Evolutionary conservation across 2,797 vertebrate species (phyloP).

Genomic region (Ptychobarbus kaznakovi): DNA sequence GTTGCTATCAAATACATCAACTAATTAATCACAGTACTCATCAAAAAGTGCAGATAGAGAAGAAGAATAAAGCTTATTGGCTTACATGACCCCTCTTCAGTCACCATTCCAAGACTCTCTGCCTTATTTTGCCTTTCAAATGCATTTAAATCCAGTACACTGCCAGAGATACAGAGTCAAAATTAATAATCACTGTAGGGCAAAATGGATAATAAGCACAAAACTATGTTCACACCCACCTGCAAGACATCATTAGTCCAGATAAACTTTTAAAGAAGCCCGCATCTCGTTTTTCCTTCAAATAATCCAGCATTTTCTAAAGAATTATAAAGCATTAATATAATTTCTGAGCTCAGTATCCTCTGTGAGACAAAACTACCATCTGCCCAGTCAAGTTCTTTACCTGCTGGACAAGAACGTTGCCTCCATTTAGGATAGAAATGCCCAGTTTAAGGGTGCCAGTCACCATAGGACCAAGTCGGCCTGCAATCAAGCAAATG

Average conservation of each 20-base stretch:
- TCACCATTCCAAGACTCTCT: constrained; percentile 98
- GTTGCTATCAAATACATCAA: neutral
- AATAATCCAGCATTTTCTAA: constrained; percentile 98
- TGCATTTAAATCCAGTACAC: constrained; percentile 98
- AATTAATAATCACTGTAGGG: neutral
- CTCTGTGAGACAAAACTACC: neutral
- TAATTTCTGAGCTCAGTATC: neutral
- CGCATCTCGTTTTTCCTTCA: constrained; percentile 97
- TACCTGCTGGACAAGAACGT: constrained; percentile 95
- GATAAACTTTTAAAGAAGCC: constrained; percentile 99
- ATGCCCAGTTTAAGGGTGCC: constrained; percentile 97
- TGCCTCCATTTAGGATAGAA: constrained; percentile 95
- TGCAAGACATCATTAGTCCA: constrained; percentile 98
- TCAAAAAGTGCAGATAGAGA: neutral
- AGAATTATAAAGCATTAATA: constrained; percentile 19
- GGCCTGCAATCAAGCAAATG: constrained; percentile 76
- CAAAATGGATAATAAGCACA: neutral
- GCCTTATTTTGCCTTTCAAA: constrained; percentile 99
- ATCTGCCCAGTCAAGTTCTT: neutral
- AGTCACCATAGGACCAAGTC: constrained; percentile 92
- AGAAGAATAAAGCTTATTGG: constrained; percentile 57
- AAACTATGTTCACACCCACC: constrained; percentile 71
- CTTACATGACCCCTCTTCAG: constrained; percentile 99
- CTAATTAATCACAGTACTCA: neutral
- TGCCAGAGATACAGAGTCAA: constrained; percentile 63